phyloP scores from a whole-genome alignment of 2,888 invertebrate species.

The Helleia helle region DNA sequence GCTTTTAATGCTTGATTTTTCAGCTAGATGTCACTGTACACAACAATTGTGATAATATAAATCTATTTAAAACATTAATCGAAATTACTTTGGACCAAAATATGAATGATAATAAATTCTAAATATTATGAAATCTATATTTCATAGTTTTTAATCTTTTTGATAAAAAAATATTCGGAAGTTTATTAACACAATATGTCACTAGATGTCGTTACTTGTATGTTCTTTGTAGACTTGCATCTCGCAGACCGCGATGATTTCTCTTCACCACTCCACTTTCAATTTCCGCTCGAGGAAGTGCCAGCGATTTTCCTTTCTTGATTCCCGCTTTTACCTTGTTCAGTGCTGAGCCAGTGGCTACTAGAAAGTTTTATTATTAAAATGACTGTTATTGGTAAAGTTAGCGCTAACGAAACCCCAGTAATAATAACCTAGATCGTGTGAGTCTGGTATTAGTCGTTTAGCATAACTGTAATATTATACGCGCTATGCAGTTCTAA shows the following conservation, averaged over 20 bases:
- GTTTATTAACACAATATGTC: neutral
- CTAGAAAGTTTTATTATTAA: constrained; percentile 35
- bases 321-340: constrained; percentile 55
- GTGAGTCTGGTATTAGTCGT: neutral
- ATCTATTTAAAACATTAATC: too few relatives aligned
- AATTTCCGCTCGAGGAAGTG: constrained; percentile 69
- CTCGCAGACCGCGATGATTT: constrained; percentile 46
- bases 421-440: neutral
- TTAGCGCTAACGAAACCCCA: neutral
- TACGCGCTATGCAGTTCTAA: too few relatives aligned
- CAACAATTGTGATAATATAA: too few relatives aligned
- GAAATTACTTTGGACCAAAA: too few relatives aligned
- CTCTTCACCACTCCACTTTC: constrained; percentile 61
- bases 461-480: too few relatives aligned
- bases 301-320: constrained; percentile 58
- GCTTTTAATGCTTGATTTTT: too few relatives aligned
- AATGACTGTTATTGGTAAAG: constrained; percentile 7
- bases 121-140: too few relatives aligned
- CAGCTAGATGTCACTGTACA: constrained; percentile 8
- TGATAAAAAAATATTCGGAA: too few relatives aligned
- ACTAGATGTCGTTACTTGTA: constrained; percentile 35
- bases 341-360: constrained; percentile 17
- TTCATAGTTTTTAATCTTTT: too few relatives aligned
- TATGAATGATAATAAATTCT: too few relatives aligned
- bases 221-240: neutral